These are phyloP conservation scores for Octopus bimaculoides DNA, from an alignment of 1,140 invertebrate species.

Conservation along the genomic window DNA sequence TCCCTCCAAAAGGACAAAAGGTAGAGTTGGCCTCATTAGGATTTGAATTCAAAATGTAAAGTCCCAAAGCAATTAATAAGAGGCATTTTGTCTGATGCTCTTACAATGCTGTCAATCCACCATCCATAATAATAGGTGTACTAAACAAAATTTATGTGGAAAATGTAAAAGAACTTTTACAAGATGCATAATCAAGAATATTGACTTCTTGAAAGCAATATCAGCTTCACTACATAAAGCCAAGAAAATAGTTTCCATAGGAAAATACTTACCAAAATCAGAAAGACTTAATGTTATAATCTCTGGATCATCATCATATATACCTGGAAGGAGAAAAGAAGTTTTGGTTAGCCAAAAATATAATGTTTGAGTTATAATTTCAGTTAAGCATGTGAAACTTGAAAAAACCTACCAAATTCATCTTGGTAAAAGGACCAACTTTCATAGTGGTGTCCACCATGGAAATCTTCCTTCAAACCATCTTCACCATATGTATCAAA, in stretches of 20 bases:
- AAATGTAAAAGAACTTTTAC: too few species aligned
- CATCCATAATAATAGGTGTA: background rate
- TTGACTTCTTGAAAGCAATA: conserved; percentile 2
- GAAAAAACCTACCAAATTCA: conserved; percentile 68
- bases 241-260: too few species aligned
- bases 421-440: conserved; percentile 80
- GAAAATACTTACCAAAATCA: conserved; percentile 70
- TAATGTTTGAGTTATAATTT: background rate
- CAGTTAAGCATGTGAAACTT: background rate
- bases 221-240: background rate
- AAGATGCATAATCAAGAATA: too few species aligned
- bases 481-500: conserved; percentile 81
- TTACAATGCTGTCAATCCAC: background rate
- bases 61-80: too few species aligned
- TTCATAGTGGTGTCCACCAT: conserved; percentile 65
- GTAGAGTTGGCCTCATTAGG: too few species aligned
- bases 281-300: conserved; percentile 72
- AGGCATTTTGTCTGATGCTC: too few species aligned
- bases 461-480: conserved; percentile 63
- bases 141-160: background rate
- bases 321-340: conserved; percentile 54
- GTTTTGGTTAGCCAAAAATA: background rate
- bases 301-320: conserved; percentile 83
- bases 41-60: too few species aligned
- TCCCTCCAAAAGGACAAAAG: too few species aligned